Evolutionary conservation across 2,888 invertebrate genomes (phyloP).

Genomic region (Xiphydria camelus): DNA sequence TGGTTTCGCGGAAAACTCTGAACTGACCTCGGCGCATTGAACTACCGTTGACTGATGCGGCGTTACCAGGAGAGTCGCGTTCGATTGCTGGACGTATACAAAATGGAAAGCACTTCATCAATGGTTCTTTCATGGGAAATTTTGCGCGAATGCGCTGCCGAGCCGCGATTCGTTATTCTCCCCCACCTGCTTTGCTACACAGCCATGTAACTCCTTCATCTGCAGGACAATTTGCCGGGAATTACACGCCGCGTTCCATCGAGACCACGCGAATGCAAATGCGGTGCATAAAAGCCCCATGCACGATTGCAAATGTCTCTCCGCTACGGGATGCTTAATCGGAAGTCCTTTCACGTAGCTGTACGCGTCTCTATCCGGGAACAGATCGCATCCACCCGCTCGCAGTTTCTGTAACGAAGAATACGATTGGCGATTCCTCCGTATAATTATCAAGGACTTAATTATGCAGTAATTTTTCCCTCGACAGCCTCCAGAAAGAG

Average conservation of each 20-base stretch:
- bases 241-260: conserved; percentile 67
- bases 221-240: conserved; percentile 66
- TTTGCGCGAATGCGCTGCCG: too few species aligned
- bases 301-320: conserved; percentile 76
- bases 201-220: conserved; percentile 65
- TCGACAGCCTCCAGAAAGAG: background rate
- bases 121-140: too few species aligned
- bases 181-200: conserved; percentile 61
- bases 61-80: conserved; percentile 64
- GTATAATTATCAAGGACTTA: background rate
- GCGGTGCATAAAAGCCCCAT: conserved; percentile 75
- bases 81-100: conserved; percentile 54
- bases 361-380: conserved; percentile 78
- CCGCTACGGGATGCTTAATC: conserved; percentile 69
- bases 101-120: too few species aligned
- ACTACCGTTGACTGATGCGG: conserved; percentile 71
- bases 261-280: conserved; percentile 82
- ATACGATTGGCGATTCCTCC: background rate
- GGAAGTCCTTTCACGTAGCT: conserved; percentile 68
- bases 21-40: conserved; percentile 76
- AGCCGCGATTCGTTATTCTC: background rate
- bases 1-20: conserved; percentile 67
- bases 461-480: background rate
- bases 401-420: conserved; percentile 53
- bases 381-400: conserved; percentile 77